Percentiles rank a stretch among this genome's conserved stretches.
phyloP scores from a whole-genome alignment of 2,113 vertebrate species.

The Elephantulus edwardii region DNA sequence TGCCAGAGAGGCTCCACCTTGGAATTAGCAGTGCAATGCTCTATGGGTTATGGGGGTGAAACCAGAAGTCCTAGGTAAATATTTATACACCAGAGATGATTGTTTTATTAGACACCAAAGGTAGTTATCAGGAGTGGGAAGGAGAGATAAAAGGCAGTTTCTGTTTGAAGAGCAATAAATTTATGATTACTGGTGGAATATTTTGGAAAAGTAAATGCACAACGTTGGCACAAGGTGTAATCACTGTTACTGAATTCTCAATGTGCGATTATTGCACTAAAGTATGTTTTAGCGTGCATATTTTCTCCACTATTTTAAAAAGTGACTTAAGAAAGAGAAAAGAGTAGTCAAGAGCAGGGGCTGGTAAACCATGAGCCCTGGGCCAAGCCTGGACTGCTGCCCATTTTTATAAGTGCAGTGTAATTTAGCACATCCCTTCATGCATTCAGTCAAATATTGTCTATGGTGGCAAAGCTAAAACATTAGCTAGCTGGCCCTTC shows the following conservation, averaged over 20 bases:
- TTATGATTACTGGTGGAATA: neutral
- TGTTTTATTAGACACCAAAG: neutral
- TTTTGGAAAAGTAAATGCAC: neutral
- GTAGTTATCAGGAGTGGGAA: neutral
- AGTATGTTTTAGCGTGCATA: neutral
- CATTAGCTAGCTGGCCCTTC: neutral
- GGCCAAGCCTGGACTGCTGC: neutral
- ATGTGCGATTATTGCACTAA: neutral
- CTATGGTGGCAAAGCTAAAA: neutral
- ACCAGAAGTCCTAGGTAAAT: neutral
- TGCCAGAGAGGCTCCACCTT: too few species aligned
- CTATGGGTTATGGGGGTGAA: too few species aligned
- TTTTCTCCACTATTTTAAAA: neutral
- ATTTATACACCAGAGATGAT: neutral
- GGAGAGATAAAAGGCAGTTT: neutral
- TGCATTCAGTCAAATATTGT: neutral
- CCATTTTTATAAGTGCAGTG: neutral
- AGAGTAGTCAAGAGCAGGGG: neutral
- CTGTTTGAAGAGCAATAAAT: neutral
- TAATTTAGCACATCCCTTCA: neutral
- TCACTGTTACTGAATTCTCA: neutral
- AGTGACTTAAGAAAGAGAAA: neutral
- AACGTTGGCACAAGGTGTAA: neutral
- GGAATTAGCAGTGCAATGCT: too few species aligned
- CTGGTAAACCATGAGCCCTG: neutral